Evolutionary conservation across 2,888 invertebrate genomes (phyloP).

Genomic region (Perdita meconis): DNA sequence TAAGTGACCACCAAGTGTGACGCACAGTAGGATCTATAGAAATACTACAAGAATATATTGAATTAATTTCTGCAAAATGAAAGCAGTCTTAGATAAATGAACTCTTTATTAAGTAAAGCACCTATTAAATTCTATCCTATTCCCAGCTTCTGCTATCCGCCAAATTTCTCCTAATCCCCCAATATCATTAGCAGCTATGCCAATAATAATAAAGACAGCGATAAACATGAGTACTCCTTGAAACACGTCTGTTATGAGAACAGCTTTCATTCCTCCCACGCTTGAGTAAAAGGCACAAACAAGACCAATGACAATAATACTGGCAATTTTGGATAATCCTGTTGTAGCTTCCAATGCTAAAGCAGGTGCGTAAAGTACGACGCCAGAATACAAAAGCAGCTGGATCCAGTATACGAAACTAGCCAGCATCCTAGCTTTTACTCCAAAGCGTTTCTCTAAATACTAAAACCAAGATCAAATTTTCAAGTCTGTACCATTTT

Average conservation of each 20-base stretch:
- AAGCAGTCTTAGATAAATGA: background rate
- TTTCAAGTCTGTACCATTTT: background rate
- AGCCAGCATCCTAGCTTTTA: constrained; percentile 90
- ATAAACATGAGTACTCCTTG: constrained; percentile 94
- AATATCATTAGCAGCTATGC: constrained; percentile 89
- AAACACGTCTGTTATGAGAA: constrained; percentile 93
- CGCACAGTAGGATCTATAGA: constrained; percentile 92
- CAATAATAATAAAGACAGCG: constrained; percentile 91
- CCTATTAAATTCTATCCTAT: constrained; percentile 90
- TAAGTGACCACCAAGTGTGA: constrained; percentile 93
- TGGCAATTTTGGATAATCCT: constrained; percentile 89
- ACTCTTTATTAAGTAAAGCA: constrained; percentile 77
- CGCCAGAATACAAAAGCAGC: constrained; percentile 95
- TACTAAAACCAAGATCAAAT: constrained; percentile 86
- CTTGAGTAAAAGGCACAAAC: constrained; percentile 95
- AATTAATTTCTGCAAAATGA: background rate
- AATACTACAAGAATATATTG: constrained; percentile 85
- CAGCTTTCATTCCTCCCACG: constrained; percentile 96
- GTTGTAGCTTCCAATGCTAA: constrained; percentile 95
- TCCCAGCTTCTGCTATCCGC: constrained; percentile 88
- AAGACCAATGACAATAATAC: constrained; percentile 90
- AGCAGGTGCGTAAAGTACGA: constrained; percentile 97
- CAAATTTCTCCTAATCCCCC: constrained; percentile 91
- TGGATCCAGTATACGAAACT: constrained; percentile 94
- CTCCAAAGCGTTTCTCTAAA: constrained; percentile 94